Conservation (phyloP, 2,888 invertebrate species). For the Melolontha melolontha region DNA sequence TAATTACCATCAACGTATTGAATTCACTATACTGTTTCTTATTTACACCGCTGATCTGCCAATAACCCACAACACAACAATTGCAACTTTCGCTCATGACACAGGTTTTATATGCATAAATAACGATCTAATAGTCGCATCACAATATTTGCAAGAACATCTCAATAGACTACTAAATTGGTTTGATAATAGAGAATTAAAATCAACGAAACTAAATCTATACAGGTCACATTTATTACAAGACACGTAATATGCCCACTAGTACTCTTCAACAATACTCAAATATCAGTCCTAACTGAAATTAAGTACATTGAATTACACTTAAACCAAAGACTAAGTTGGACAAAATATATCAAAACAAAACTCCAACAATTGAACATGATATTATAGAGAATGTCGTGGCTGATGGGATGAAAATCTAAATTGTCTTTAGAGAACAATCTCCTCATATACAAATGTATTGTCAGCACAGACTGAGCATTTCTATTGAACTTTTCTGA, state of each 20-base stretch:
- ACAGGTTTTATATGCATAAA: background rate
- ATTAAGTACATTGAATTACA: no score
- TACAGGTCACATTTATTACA: slow-evolving; percentile 1
- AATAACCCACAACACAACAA: background rate
- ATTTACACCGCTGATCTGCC: background rate
- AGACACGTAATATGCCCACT: background rate
- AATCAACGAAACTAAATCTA: slow-evolving; percentile 1
- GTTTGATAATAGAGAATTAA: background rate
- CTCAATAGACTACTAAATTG: background rate
- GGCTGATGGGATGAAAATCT: no score
- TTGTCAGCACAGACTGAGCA: no score
- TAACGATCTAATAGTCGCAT: background rate
- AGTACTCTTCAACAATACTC: no score
- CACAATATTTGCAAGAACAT: background rate
- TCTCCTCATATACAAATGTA: background rate
- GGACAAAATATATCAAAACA: no score
- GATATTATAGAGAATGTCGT: no score
- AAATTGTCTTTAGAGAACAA: background rate
- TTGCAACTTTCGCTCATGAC: slow-evolving; percentile 7
- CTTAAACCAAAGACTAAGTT: no score
- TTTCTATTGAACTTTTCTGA: no score
- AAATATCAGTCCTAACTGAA: no score
- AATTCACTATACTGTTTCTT: no score
- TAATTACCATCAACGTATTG: no score
- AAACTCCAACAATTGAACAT: no score